Evolutionary conservation across 2,888 invertebrate species (phyloP).

Genomic region (Nephrotoma flavescens): DNA sequence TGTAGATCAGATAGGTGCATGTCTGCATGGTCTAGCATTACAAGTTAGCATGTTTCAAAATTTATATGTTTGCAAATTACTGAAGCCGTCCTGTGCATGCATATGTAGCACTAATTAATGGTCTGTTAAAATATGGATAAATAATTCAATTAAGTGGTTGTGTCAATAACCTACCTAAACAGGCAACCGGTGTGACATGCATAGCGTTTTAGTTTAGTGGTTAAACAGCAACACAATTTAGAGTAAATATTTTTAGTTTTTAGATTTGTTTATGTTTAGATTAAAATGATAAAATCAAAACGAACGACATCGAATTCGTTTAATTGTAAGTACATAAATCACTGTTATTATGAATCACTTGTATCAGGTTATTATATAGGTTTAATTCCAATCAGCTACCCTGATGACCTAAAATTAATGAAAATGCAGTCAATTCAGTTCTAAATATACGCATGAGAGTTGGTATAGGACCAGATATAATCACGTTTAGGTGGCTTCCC

Average conservation of each 20-base stretch:
- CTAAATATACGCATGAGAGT: no score
- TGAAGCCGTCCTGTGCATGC: not conserved
- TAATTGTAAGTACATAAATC: no score
- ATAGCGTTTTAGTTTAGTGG: not conserved
- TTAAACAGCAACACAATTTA: not conserved
- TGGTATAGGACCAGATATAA: no score
- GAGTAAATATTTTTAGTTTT: not conserved
- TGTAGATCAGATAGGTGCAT: not conserved
- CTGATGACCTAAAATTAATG: no score
- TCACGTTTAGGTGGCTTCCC: no score
- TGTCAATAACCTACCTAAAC: not conserved
- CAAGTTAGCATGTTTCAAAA: not conserved
- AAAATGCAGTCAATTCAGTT: no score
- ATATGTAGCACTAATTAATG: not conserved
- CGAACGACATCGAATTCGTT: not conserved
- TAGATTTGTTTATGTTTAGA: not conserved
- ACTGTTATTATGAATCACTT: no score
- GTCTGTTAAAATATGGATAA: not conserved
- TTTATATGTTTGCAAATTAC: not conserved
- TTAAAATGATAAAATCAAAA: not conserved
- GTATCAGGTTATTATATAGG: no score
- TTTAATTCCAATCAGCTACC: no score
- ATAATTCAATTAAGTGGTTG: not conserved
- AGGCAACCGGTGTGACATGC: not conserved
- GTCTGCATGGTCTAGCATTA: not conserved